A percentile compares a stretch with the other conserved stretches of the same genome.
Conservation (phyloP, 2,888 invertebrate genomes). For the Salpingus planirostris region DNA sequence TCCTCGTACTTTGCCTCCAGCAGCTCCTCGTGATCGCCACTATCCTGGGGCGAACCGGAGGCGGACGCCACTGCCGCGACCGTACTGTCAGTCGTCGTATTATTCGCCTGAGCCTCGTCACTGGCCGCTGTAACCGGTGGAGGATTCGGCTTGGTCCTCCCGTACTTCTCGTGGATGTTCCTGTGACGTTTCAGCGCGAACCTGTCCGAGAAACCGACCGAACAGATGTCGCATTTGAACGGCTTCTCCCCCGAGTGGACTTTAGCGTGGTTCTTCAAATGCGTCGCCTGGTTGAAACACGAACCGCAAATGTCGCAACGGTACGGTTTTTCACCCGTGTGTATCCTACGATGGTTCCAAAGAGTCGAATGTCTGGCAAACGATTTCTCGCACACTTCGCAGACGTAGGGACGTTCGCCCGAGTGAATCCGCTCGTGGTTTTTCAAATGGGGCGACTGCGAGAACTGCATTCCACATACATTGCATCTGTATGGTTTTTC, state of each 20-base stretch:
- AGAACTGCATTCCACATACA: conserved; percentile 86
- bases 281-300: conserved; percentile 83
- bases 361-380: conserved; percentile 81
- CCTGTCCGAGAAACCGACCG: conserved; percentile 79
- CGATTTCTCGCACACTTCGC: conserved; percentile 82
- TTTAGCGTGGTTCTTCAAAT: conserved; percentile 81
- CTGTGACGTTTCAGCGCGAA: conserved; percentile 80
- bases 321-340: conserved; percentile 81
- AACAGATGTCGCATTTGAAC: conserved; percentile 74
- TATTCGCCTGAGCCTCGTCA: conserved; percentile 27
- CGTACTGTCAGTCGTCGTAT: conserved; percentile 6
- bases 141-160: conserved; percentile 46
- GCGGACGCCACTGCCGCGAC: conserved; percentile 19
- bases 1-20: conserved; percentile 34
- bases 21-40: conserved; percentile 28
- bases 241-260: conserved; percentile 76
- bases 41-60: conserved; percentile 16
- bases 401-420: conserved; percentile 80
- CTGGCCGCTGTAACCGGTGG: conserved; percentile 22
- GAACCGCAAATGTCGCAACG: conserved; percentile 84
- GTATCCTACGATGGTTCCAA: conserved; percentile 83
- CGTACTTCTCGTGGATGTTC: conserved; percentile 83
- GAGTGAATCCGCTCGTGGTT: conserved; percentile 85
- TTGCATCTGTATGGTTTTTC: conserved; percentile 54
- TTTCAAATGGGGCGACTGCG: conserved; percentile 79